A percentile compares a stretch with the other conserved stretches of the same genome.
Conservation (phyloP, 2,797 vertebrate genomes). For the Hemibagrus guttatus region DNA sequence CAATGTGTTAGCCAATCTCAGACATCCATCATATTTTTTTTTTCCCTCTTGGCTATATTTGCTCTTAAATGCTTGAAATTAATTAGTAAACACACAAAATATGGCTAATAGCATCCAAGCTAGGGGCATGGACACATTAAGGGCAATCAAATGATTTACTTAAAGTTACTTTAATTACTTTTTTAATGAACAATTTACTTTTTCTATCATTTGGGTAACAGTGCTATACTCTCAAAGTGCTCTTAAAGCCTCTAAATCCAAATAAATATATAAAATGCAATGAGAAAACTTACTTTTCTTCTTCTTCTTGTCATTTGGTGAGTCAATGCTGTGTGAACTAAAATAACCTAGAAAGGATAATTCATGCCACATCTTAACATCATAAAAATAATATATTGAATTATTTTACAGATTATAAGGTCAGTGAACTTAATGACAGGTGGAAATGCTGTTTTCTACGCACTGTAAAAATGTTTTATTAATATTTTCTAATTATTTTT, state of each 20-base stretch:
- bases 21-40: neutral
- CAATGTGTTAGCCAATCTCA: neutral
- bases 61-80: neutral
- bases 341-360: neutral
- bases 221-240: neutral
- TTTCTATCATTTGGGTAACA: neutral
- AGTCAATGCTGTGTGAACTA: neutral
- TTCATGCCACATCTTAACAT: neutral
- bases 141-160: neutral
- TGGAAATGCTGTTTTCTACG: neutral
- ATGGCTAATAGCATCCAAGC: neutral
- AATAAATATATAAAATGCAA: neutral
- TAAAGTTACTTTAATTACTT: neutral
- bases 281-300: neutral
- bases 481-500: neutral
- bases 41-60: neutral
- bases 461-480: neutral
- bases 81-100: neutral
- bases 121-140: neutral
- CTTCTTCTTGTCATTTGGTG: neutral
- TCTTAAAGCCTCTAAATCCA: neutral
- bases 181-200: neutral
- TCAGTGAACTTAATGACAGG: neutral
- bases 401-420: neutral
- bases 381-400: neutral